A percentile compares a stretch with the other conserved stretches of the same genome.
phyloP scores from a whole-genome alignment of 2,888 invertebrate genomes.

The Rotaria socialis region DNA sequence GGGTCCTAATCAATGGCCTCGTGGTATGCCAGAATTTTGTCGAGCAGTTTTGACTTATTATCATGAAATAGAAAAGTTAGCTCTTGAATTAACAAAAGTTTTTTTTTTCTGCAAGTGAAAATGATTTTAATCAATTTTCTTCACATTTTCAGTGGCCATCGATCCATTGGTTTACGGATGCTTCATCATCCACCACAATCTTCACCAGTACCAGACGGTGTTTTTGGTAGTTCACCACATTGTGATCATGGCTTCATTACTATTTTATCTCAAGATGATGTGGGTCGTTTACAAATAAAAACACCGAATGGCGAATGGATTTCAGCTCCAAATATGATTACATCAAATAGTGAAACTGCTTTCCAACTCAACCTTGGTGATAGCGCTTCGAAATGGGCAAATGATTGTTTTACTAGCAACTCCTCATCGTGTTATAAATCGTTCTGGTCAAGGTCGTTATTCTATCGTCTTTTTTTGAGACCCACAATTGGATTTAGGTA shows the following conservation, averaged over 20 bases:
- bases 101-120: background rate
- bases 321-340: slow-evolving; percentile 32
- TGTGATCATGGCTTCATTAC: slow-evolving; percentile 43
- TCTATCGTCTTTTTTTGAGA: slow-evolving; percentile 43
- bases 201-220: background rate
- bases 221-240: slow-evolving; percentile 34
- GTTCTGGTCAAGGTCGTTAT: slow-evolving; percentile 5
- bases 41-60: background rate
- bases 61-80: background rate
- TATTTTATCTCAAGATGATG: slow-evolving; percentile 40
- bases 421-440: slow-evolving; percentile 38
- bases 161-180: background rate
- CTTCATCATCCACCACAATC: slow-evolving; percentile 14
- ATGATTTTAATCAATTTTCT: background rate
- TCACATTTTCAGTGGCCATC: background rate
- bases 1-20: slow-evolving; percentile 11
- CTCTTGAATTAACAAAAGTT: background rate
- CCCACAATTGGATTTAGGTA: slow-evolving; percentile 18
- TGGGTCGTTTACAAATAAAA: slow-evolving; percentile 40
- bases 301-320: slow-evolving; percentile 22
- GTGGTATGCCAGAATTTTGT: background rate
- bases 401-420: slow-evolving; percentile 38
- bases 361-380: slow-evolving; percentile 43
- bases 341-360: slow-evolving; percentile 14
- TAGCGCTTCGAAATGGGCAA: slow-evolving; percentile 38